Evolutionary conservation across 2,888 invertebrate species (phyloP).

Genomic region (Zygothrica quintamaculata): DNA sequence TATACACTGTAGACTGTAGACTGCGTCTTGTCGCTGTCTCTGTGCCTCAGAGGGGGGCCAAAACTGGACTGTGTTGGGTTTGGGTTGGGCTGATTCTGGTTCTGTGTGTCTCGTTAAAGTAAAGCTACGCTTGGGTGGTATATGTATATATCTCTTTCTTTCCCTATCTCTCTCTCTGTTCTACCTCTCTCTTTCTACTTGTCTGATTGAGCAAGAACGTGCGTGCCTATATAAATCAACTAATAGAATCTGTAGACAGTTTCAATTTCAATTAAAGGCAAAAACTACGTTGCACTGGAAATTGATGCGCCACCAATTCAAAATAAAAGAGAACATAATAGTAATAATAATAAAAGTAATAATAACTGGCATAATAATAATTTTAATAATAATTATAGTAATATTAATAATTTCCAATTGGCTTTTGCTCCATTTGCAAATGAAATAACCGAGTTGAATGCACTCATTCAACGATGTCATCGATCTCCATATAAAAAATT

Average conservation of each 20-base stretch:
- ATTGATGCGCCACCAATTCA: constrained; percentile 76
- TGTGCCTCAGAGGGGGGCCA: neutral
- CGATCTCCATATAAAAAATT: neutral
- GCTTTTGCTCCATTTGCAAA: constrained; percentile 56
- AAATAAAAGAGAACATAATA: no score
- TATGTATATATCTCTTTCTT: no score
- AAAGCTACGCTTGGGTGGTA: neutral
- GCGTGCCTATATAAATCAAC: constrained; percentile 56
- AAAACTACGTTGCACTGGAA: constrained; percentile 51
- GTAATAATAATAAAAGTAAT: no score
- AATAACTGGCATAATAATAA: no score
- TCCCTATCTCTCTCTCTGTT: no score
- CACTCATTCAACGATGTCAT: neutral
- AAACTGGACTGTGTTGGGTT: neutral
- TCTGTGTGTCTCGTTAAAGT: no score
- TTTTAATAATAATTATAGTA: no score
- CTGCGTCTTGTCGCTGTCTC: neutral
- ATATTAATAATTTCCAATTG: constrained; percentile 63
- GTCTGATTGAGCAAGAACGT: constrained; percentile 43
- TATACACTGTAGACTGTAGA: no score
- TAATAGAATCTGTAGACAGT: constrained; percentile 77
- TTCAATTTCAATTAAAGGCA: constrained; percentile 77
- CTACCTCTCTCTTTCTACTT: neutral
- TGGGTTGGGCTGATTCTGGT: neutral
- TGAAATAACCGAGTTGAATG: constrained; percentile 41